Base-by-base conservation (phyloP, 2,888 invertebrate species). In the Agriopis leucophaearia region DNA sequence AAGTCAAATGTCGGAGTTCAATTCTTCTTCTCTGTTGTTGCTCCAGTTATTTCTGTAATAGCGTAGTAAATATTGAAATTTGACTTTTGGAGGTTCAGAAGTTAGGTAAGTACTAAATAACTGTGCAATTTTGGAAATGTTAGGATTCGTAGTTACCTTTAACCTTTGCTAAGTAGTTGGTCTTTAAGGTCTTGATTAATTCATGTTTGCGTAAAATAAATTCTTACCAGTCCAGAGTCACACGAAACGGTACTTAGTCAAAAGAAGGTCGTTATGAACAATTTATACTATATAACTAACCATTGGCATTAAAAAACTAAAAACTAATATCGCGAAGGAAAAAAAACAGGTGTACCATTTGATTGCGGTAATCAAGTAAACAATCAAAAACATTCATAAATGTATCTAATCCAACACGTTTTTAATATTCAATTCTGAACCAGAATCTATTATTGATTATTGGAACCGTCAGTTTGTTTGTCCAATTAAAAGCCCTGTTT, bases 1-100 rank as follows among this genome's bases (percentile, higher is more conserved):
- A 74, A 74, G 69, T 70, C 77, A 71, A 72, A 77, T 61, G 62
- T 55, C 55, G 44, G 18, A 69, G 50, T 64, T 71, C 58, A 59
- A 35, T 42, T 56, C 38, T 59, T 52, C 52, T 57, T 54, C 56
- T 61, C 58, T 55, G 66, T 66, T 64, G 58, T 67, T 67, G 52
- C 56, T 47, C 42, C 10, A 50, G 51, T 56, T 69, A 64, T 68
- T 70, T 64, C 15, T 64, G 62, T 47, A 38, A 54, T 42, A 45
- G 12, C 44, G 42, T 51, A 56, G 60, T 68, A 64, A 72, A 74
- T 59, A 70, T 52, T 59, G 38, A 56, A 67, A 66, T 64, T 64
- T 48, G 48, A 40, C 51, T 38, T 44, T 35, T 27, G 16, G 27
- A 51, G 36, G 36, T 57, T 16, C 36, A 36, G 35, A 51, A 38